These are phyloP conservation scores for Thomomys bottae DNA, from an alignment of 2,113 vertebrate species.

Conservation along the genomic window DNA sequence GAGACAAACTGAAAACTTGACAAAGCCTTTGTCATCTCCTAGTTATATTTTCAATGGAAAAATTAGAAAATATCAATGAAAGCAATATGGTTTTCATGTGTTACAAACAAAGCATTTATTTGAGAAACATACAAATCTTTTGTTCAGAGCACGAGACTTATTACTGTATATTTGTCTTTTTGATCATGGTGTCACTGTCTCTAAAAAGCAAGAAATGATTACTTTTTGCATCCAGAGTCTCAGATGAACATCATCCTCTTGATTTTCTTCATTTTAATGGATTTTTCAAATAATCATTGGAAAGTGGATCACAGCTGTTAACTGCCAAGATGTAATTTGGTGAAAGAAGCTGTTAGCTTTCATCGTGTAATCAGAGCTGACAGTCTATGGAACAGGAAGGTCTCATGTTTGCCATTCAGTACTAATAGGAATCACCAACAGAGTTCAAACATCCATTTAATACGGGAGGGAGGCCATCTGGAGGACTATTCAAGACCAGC, in stretches of 20 bases:
- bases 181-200: slow-evolving; percentile 38
- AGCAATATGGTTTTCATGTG: slow-evolving; percentile 1
- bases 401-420: background rate
- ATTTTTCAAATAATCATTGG: slow-evolving; percentile 62
- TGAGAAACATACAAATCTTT: slow-evolving; percentile 26
- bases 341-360: slow-evolving; percentile 51
- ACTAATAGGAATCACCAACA: slow-evolving; percentile 32
- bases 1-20: slow-evolving; percentile 42
- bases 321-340: slow-evolving; percentile 58
- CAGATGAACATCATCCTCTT: slow-evolving; percentile 34
- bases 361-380: slow-evolving; percentile 59
- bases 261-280: slow-evolving; percentile 59
- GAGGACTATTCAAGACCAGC: slow-evolving; percentile 7
- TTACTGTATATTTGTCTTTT: slow-evolving; percentile 42
- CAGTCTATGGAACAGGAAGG: slow-evolving; percentile 32
- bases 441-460: slow-evolving; percentile 55
- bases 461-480: background rate
- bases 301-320: slow-evolving; percentile 55
- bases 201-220: slow-evolving; percentile 28
- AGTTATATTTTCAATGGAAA: slow-evolving; percentile 50
- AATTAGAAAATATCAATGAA: slow-evolving; percentile 59
- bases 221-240: slow-evolving; percentile 38
- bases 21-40: slow-evolving; percentile 49
- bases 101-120: slow-evolving; percentile 46
- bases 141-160: slow-evolving; percentile 19